Percentiles rank a stretch among this genome's conserved stretches.
phyloP scores from a whole-genome alignment of 2,113 vertebrate species.

The Acanthochromis polyacanthus region DNA sequence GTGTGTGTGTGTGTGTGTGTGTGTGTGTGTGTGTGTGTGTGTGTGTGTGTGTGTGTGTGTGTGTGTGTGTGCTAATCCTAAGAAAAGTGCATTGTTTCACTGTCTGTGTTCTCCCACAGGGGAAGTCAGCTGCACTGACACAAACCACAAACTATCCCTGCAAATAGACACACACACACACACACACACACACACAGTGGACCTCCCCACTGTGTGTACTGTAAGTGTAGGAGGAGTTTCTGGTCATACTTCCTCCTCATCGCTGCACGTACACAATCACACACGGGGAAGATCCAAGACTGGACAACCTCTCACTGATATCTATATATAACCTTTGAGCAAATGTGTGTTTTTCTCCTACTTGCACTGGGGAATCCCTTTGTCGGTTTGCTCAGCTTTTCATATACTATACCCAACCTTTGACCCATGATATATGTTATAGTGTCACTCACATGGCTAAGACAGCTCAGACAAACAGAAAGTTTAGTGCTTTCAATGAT shows the following conservation, averaged over 20 bases:
- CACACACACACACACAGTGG: conserved; percentile 37
- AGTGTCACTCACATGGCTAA: conserved; percentile 46
- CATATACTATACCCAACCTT: conserved; percentile 49
- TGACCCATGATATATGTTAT: conserved; percentile 45
- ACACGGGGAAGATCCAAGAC: conserved; percentile 3
- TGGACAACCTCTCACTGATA: conserved; percentile 37
- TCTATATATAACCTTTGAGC: conserved; percentile 16
- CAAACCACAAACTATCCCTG: conserved; percentile 56
- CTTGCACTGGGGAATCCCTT: conserved; percentile 17
- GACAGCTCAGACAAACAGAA: conserved; percentile 63
- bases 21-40: conserved; percentile 7
- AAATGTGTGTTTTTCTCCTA: conserved; percentile 26
- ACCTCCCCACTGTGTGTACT: conserved; percentile 35
- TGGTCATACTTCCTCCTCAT: conserved; percentile 51
- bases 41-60: conserved; percentile 2
- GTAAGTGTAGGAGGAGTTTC: conserved; percentile 35
- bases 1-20: conserved; percentile 5
- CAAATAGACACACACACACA: conserved; percentile 45
- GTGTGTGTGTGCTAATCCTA: conserved; percentile 44
- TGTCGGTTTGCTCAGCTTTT: conserved; percentile 22
- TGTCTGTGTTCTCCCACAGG: conserved; percentile 63
- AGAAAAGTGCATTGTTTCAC: conserved; percentile 66
- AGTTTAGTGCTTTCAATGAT: conserved; percentile 12
- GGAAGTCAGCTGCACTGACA: conserved; percentile 59
- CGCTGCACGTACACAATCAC: conserved; percentile 17